Percentiles rank a stretch among this genome's conserved stretches.
Conservation (phyloP, 2,797 vertebrate species). For the Darevskia mixta region DNA sequence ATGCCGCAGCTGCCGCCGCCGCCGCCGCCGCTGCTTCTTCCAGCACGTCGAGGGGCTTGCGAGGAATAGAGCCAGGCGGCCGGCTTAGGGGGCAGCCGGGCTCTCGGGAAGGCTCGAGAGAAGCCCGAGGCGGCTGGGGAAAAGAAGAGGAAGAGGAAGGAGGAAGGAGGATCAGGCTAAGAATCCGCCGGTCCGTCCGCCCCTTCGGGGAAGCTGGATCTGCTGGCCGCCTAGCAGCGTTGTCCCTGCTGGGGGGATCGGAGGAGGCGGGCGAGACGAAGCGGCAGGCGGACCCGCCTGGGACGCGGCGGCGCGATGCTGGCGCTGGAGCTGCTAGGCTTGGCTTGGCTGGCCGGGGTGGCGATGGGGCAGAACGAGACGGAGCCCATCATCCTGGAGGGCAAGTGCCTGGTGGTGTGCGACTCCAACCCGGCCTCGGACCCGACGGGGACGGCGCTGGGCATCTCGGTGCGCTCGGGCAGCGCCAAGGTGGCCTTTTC, state of each 20-base stretch:
- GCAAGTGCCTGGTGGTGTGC: conserved; percentile 97
- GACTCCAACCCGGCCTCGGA: conserved; percentile 96
- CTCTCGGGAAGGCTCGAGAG: conserved; percentile 17
- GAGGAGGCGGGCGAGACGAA: conserved; percentile 47
- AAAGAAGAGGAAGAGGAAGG: background rate
- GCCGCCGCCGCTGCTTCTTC: background rate
- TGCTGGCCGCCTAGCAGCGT: background rate
- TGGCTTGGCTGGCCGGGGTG: conserved; percentile 85
- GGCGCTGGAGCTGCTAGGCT: conserved; percentile 82
- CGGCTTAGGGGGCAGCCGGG: conserved; percentile 32
- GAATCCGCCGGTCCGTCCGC: background rate
- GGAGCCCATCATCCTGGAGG: conserved; percentile 95
- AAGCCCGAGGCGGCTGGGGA: background rate
- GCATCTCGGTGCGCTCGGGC: conserved; percentile 96
- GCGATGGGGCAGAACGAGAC: conserved; percentile 93
- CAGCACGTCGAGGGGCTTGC: conserved; percentile 64
- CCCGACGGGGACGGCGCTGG: conserved; percentile 94
- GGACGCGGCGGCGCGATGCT: conserved; percentile 62
- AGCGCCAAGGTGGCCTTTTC: conserved; percentile 98
- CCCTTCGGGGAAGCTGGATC: conserved; percentile 50
- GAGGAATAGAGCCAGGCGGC: conserved; percentile 17
- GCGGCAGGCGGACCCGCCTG: background rate
- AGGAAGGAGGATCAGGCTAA: background rate
- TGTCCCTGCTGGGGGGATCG: background rate
- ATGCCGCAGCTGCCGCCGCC: background rate